These are phyloP conservation scores for Propithecus perrieri DNA, from an alignment of 2,797 vertebrate genomes.

Conservation along the genomic window DNA sequence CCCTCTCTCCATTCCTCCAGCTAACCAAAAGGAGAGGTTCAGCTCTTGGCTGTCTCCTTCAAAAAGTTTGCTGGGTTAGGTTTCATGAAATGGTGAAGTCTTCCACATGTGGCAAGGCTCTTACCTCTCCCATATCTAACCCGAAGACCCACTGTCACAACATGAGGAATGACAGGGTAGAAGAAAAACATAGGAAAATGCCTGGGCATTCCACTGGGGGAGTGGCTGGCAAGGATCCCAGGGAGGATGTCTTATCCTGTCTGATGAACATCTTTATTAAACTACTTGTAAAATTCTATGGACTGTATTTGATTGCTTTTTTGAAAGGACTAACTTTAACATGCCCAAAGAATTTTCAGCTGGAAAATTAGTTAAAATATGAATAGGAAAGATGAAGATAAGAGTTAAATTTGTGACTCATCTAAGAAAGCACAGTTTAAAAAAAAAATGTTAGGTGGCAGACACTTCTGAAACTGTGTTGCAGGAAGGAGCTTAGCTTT, in stretches of 20 bases:
- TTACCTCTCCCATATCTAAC: background rate
- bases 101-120: background rate
- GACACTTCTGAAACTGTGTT: background rate
- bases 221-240: background rate
- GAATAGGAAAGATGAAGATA: background rate
- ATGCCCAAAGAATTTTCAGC: background rate
- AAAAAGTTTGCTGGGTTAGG: background rate
- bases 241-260: background rate
- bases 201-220: background rate
- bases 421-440: background rate
- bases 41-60: background rate
- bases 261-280: background rate
- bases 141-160: background rate
- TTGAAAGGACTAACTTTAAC: background rate
- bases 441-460: background rate
- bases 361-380: background rate
- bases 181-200: background rate
- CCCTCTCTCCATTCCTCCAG: accelerated
- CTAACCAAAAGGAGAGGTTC: background rate
- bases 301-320: background rate
- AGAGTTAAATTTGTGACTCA: background rate
- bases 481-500: background rate
- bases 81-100: background rate
- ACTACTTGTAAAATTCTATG: background rate
- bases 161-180: background rate